Percentiles rank a stretch among this genome's conserved stretches.
phyloP scores from a whole-genome alignment of 2,797 vertebrate species.

The Rhinogobio ventralis region DNA sequence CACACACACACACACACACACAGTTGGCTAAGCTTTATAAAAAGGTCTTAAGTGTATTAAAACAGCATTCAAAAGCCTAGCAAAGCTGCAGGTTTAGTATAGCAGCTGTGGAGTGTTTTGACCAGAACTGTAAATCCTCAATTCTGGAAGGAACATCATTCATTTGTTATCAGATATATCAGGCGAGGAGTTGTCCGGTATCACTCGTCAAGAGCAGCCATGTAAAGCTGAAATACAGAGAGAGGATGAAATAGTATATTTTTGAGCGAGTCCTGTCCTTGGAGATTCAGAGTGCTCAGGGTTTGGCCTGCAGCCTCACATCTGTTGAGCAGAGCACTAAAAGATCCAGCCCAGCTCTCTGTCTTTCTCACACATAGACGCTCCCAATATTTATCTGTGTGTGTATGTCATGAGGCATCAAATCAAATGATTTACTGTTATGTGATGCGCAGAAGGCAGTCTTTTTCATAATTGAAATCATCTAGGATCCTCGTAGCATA shows the following conservation, averaged over 20 bases:
- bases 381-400: not conserved
- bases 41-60: slow-evolving; percentile 38
- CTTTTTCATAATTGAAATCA: slow-evolving; percentile 8
- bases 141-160: slow-evolving; percentile 28
- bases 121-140: slow-evolving; percentile 11
- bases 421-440: slow-evolving; percentile 19
- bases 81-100: not conserved
- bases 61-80: slow-evolving; percentile 20
- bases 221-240: slow-evolving; percentile 26
- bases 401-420: not conserved
- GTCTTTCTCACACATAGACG: slow-evolving; percentile 8
- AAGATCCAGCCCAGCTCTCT: not conserved
- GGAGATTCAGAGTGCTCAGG: not conserved
- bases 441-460: not conserved
- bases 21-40: slow-evolving; percentile 34
- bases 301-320: slow-evolving; percentile 26
- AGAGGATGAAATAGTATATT: slow-evolving; percentile 18
- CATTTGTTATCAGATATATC: slow-evolving; percentile 33
- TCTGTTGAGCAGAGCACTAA: slow-evolving; percentile 27
- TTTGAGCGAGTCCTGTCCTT: not conserved
- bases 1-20: not conserved
- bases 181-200: not conserved
- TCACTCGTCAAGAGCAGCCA: slow-evolving; percentile 5
- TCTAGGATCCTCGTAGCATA: not conserved
- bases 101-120: slow-evolving; percentile 31